A percentile compares a stretch with the other conserved stretches of the same genome.
Evolutionary conservation across 1,140 invertebrate genomes (phyloP).

Genomic region (Rhagoletis pomonella): DNA sequence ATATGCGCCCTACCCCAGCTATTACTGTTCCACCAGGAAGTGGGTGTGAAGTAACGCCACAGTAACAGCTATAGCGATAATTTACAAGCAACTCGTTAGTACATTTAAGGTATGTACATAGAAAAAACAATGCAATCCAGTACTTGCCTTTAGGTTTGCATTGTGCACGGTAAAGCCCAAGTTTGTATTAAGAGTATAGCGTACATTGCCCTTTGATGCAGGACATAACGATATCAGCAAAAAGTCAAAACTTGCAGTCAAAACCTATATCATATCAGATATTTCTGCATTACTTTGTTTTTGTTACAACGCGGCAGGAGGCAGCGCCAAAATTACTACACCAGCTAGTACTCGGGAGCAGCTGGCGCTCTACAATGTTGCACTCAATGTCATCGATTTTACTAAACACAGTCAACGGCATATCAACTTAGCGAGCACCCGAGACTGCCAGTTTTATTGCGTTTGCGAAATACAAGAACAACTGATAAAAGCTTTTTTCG

Average conservation of each 20-base stretch:
- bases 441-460: conserved; percentile 6
- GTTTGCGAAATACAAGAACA: conserved; percentile 39
- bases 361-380: conserved; percentile 65
- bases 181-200: neutral
- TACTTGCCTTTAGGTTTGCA: neutral
- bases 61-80: conserved; percentile 4
- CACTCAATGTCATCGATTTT: conserved; percentile 74
- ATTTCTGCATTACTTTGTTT: neutral
- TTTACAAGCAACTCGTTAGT: neutral
- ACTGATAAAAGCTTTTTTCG: neutral
- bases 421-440: conserved; percentile 62
- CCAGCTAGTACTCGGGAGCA: conserved; percentile 37
- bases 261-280: neutral
- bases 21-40: neutral
- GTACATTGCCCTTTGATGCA: conserved; percentile 38
- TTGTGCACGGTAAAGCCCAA: neutral
- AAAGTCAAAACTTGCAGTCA: conserved; percentile 45
- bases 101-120: neutral
- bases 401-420: conserved; percentile 59
- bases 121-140: neutral
- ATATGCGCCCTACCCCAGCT: neutral
- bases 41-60: neutral
- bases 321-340: conserved; percentile 9
- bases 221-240: conserved; percentile 14
- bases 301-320: conserved; percentile 2